Percentiles rank a stretch among this genome's conserved stretches.
Conservation (phyloP, 2,797 vertebrate species). For the Zenarchopterus dispar region DNA sequence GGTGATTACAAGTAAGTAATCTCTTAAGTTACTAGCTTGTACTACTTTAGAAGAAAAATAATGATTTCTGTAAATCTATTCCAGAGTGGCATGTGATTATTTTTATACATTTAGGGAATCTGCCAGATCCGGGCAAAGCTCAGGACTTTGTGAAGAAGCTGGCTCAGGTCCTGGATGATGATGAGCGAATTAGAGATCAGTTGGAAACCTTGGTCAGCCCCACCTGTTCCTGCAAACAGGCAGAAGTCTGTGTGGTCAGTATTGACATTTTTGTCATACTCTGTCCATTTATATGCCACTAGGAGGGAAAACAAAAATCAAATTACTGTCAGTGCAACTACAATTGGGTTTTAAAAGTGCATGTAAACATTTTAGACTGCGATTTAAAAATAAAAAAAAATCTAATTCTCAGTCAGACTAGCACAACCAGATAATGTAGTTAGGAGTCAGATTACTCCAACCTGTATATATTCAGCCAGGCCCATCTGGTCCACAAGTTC, state of each 20-base stretch:
- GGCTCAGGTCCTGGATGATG: constrained; percentile 96
- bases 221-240: constrained; percentile 95
- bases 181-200: constrained; percentile 94
- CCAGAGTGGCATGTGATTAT: background rate
- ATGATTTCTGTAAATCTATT: background rate
- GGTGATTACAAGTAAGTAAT: constrained; percentile 96
- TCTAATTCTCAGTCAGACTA: no score
- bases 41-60: background rate
- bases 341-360: background rate
- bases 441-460: no score
- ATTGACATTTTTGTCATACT: background rate
- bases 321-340: background rate
- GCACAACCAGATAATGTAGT: no score
- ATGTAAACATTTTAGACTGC: no score
- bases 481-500: no score
- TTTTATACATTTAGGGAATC: constrained; percentile 83
- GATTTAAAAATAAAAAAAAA: no score
- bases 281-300: no score
- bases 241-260: constrained; percentile 97
- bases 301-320: no score
- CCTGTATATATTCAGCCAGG: no score
- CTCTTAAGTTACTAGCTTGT: background rate
- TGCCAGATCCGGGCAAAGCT: constrained; percentile 97
- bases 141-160: constrained; percentile 99
- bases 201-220: constrained; percentile 95